These are phyloP conservation scores for Prunella himalayana DNA, from an alignment of 2,113 vertebrate species.

Conservation along the genomic window DNA sequence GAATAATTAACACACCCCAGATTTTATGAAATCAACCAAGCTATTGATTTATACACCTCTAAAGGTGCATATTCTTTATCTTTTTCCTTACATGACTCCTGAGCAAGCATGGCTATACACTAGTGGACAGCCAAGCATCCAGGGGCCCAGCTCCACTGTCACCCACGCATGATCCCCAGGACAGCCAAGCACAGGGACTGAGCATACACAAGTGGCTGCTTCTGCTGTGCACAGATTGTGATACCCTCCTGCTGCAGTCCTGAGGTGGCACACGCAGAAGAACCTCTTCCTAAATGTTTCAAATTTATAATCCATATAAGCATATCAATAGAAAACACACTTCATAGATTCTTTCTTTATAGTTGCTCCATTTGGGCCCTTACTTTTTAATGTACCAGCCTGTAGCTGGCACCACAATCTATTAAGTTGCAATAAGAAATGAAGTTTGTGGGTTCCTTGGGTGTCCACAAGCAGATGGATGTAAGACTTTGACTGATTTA, in stretches of 20 bases:
- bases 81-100: rapidly evolving
- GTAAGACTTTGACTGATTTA: neutral
- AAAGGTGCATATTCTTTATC: neutral
- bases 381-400: neutral
- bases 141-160: neutral
- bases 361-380: neutral
- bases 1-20: neutral
- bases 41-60: neutral
- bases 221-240: neutral
- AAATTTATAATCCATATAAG: neutral
- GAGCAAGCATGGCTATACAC: neutral
- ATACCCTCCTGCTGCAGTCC: neutral
- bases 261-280: neutral
- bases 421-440: neutral
- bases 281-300: neutral
- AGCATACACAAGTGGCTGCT: neutral
- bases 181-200: neutral
- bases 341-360: neutral
- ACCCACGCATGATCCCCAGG: rapidly evolving
- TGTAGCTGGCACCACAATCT: neutral
- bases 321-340: neutral
- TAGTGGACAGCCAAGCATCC: neutral
- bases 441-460: neutral
- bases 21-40: neutral
- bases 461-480: neutral